Percentiles rank a stretch among this genome's conserved stretches.
phyloP scores from a whole-genome alignment of 2,797 vertebrate species.

The Lateolabrax maculatus region DNA sequence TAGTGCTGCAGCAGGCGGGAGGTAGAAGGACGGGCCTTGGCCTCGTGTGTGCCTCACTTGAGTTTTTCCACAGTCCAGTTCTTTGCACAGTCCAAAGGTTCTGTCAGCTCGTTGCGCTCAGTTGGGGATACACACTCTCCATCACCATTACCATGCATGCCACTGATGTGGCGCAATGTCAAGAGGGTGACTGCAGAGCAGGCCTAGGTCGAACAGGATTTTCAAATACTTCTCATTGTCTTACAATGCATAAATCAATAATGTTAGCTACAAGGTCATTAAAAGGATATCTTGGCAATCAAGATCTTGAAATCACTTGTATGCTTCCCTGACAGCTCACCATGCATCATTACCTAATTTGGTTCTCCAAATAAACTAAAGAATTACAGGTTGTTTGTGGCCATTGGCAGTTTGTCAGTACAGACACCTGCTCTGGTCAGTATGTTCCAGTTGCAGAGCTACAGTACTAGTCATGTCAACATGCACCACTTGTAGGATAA shows the following conservation, averaged over 20 bases:
- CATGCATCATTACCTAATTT: not conserved
- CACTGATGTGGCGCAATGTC: slow-evolving; percentile 66
- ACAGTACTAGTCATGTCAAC: not conserved
- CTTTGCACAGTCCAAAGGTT: slow-evolving; percentile 62
- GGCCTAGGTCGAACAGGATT: slow-evolving; percentile 15
- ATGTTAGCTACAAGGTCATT: not conserved
- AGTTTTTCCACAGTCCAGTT: slow-evolving; percentile 48
- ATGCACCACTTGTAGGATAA: not conserved
- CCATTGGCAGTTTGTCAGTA: not conserved
- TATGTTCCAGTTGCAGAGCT: not conserved
- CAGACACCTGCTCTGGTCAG: not conserved
- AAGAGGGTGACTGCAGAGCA: slow-evolving; percentile 58
- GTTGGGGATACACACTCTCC: slow-evolving; percentile 43
- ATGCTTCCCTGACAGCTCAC: slow-evolving; percentile 1
- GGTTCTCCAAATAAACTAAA: not conserved
- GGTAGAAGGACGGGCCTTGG: slow-evolving; percentile 27
- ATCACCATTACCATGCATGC: slow-evolving; percentile 64
- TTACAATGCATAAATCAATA: not conserved
- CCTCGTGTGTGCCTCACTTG: slow-evolving; percentile 30
- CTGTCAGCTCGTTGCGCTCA: slow-evolving; percentile 53
- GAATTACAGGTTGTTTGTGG: slow-evolving; percentile 1
- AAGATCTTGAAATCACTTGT: slow-evolving; percentile 1
- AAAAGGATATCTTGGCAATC: not conserved
- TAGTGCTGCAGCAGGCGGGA: slow-evolving; percentile 27
- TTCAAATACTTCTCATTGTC: not conserved